Conservation (phyloP, 2,888 invertebrate species). For the Selenia dentaria region DNA sequence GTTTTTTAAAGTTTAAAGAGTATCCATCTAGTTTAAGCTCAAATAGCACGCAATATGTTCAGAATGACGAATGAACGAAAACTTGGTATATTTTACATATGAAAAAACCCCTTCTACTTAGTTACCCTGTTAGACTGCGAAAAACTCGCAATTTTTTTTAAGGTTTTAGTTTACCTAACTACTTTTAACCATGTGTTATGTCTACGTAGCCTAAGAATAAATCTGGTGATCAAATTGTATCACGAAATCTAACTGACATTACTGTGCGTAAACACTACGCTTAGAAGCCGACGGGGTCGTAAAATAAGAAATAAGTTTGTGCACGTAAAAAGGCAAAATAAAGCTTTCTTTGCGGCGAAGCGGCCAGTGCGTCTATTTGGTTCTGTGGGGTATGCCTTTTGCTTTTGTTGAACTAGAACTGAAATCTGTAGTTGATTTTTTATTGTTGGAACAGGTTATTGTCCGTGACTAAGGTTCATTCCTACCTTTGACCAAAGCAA, state of each 20-base stretch:
- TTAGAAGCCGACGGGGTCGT: conserved; percentile 63
- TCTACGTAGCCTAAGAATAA: too few species aligned
- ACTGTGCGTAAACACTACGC: conserved; percentile 37
- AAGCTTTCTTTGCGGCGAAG: conserved; percentile 42
- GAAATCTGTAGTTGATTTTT: conserved; percentile 10
- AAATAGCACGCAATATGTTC: too few species aligned
- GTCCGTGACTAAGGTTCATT: not conserved
- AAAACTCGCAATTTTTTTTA: too few species aligned
- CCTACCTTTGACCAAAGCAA: not conserved
- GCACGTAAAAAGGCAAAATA: conserved; percentile 51
- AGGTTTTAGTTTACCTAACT: too few species aligned
- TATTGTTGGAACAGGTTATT: conserved; percentile 6
- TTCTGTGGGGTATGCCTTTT: conserved; percentile 22
- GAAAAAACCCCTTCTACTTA: too few species aligned
- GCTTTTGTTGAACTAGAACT: conserved; percentile 16
- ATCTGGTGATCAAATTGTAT: not conserved
- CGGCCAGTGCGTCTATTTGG: conserved; percentile 29
- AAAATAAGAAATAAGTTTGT: conserved; percentile 58
- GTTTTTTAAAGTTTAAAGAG: too few species aligned
- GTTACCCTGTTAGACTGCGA: too few species aligned
- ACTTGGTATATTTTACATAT: too few species aligned
- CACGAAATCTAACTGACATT: conserved; percentile 6
- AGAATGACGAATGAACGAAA: too few species aligned
- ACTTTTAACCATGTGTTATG: too few species aligned
- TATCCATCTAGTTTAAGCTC: too few species aligned